These are phyloP conservation scores for Tenthredo mesomela DNA, from an alignment of 2,888 invertebrate species.

Conservation along the genomic window DNA sequence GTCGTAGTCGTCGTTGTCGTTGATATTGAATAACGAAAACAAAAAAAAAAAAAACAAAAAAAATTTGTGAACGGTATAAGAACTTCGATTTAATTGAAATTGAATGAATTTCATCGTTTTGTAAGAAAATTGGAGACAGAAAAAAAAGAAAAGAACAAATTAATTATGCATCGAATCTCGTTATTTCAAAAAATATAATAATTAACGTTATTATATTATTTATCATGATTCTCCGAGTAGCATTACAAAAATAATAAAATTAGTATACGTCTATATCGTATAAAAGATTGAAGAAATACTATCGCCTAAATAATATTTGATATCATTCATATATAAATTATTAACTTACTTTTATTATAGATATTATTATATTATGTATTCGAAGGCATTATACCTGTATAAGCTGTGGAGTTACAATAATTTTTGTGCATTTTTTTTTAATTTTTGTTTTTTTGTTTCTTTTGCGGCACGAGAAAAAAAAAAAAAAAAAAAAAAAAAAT, in stretches of 20 bases:
- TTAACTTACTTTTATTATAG: not conserved
- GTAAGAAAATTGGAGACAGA: not conserved
- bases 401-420: not conserved
- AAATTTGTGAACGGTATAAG: not conserved
- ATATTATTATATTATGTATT: slow-evolving; percentile 5
- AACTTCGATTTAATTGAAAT: not conserved
- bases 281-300: not conserved
- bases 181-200: not conserved
- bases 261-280: not conserved
- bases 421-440: slow-evolving; percentile 33
- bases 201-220: not conserved
- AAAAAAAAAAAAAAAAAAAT: not conserved
- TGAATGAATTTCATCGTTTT: not conserved
- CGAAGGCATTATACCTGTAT: not conserved
- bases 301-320: not conserved
- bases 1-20: not conserved
- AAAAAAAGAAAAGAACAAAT: not conserved
- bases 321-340: slow-evolving; percentile 12
- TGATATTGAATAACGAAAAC: not conserved
- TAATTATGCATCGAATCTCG: not conserved
- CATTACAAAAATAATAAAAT: slow-evolving; percentile 16
- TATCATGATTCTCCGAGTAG: not conserved
- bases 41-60: not conserved
- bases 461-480: not conserved
- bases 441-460: slow-evolving; percentile 17